Conservation (phyloP, 2,888 invertebrate species). For the Tenthredo distinguenda region DNA sequence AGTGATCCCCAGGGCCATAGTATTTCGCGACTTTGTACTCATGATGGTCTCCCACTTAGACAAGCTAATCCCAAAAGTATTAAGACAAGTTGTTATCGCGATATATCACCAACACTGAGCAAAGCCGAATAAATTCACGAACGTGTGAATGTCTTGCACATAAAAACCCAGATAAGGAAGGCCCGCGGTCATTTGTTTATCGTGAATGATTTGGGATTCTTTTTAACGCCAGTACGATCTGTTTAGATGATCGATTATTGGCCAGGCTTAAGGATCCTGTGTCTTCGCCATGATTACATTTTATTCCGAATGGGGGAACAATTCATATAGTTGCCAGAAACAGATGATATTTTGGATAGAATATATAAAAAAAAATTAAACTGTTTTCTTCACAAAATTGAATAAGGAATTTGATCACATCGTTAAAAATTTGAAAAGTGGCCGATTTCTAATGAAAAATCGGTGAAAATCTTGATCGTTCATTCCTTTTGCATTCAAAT, state of each 20-base stretch:
- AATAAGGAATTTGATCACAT: no score
- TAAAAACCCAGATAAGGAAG: not conserved
- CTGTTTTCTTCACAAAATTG: no score
- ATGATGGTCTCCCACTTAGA: not conserved
- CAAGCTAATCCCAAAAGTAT: not conserved
- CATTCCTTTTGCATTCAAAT: no score
- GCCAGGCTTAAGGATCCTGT: not conserved
- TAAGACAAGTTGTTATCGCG: not conserved
- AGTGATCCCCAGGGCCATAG: not conserved
- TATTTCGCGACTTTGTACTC: not conserved
- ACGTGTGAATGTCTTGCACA: not conserved
- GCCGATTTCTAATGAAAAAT: no score
- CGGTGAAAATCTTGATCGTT: no score
- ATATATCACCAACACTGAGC: not conserved
- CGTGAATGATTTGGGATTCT: not conserved
- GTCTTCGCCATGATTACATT: not conserved
- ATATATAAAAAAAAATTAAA: no score
- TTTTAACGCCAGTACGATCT: not conserved
- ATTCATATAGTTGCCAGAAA: not conserved
- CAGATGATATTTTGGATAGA: no score
- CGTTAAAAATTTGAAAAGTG: no score
- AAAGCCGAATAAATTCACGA: not conserved
- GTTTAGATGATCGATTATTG: not conserved
- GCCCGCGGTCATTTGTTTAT: not conserved
- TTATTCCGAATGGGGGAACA: not conserved